These are phyloP conservation scores for Folsomia manolachei DNA, from an alignment of 2,888 invertebrate species.

Conservation along the genomic window DNA sequence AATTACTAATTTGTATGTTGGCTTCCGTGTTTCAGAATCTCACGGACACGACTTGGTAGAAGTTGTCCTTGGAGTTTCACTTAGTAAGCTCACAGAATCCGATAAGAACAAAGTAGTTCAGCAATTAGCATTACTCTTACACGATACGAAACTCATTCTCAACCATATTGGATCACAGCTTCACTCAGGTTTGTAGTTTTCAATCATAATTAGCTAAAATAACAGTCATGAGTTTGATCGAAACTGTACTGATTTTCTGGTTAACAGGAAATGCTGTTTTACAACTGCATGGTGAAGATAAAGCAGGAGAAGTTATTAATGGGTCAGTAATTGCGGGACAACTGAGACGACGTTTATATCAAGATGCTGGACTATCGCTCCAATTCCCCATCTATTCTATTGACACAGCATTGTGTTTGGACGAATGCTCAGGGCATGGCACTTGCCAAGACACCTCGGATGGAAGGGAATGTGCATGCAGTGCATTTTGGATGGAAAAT, in stretches of 20 bases:
- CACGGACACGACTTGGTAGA: conserved; percentile 74
- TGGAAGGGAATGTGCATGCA: conserved; percentile 76
- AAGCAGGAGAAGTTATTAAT: conserved; percentile 54
- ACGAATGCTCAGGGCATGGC: conserved; percentile 88
- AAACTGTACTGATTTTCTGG: conserved; percentile 8
- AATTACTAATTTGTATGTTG: too few species aligned
- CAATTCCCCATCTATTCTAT: conserved; percentile 72
- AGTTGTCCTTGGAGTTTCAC: conserved; percentile 73
- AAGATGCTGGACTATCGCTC: conserved; percentile 69
- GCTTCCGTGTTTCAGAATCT: too few species aligned
- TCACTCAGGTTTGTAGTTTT: conserved; percentile 36
- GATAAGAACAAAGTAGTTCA: conserved; percentile 74
- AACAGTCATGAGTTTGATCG: background rate
- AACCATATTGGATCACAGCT: conserved; percentile 52
- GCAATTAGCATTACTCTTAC: conserved; percentile 74
- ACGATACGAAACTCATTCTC: conserved; percentile 64
- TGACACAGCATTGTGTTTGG: conserved; percentile 83
- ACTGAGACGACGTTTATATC: conserved; percentile 66
- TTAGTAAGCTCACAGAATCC: conserved; percentile 65
- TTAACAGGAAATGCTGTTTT: conserved; percentile 47
- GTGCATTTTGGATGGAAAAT: conserved; percentile 96
- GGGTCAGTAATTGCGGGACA: conserved; percentile 67
- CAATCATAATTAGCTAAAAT: background rate
- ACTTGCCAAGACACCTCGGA: conserved; percentile 75
- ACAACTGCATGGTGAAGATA: conserved; percentile 50